These are phyloP conservation scores for Macaca fascicularis DNA, from an alignment of 2,113 vertebrate species.

Conservation along the genomic window T2T-MFA8v1.1 NC_088375.1:157744501-157745000, in stretches of 20 bases:
- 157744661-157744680: background rate
- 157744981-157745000: too few relatives aligned
- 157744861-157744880: background rate
- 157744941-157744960: too few relatives aligned
- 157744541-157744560: background rate
- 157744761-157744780: background rate
- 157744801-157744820: background rate
- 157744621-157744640: background rate
- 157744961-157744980: too few relatives aligned
- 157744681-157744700: background rate
- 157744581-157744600: background rate
- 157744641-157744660: background rate
- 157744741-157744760: background rate
- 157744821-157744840: background rate
- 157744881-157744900: background rate
- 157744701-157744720: background rate
- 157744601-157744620: background rate
- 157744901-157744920: too few relatives aligned
- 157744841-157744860: background rate
- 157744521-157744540: background rate
- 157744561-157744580: background rate
- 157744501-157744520: background rate
- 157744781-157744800: background rate
- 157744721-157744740: accelerated
- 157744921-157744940: too few relatives aligned